phyloP scores from a whole-genome alignment of 2,113 vertebrate species.

The Eclectus roratus region DNA sequence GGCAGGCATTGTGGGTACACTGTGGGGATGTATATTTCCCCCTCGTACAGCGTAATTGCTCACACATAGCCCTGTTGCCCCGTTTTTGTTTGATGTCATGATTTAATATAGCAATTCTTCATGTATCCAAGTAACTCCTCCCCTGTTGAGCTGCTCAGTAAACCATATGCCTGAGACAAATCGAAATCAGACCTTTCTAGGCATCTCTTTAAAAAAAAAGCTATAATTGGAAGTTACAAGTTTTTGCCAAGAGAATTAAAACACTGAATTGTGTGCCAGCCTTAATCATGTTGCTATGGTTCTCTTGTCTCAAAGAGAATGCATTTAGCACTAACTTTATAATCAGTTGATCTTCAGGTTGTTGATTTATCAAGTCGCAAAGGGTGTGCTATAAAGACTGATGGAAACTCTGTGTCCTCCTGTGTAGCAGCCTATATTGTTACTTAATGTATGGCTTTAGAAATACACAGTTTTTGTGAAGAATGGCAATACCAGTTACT shows the following conservation, averaged over 20 bases:
- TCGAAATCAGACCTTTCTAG: slow-evolving; percentile 25
- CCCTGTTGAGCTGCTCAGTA: slow-evolving; percentile 9
- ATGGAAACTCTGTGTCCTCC: neutral
- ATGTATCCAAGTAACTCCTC: slow-evolving; percentile 16
- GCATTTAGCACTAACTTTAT: slow-evolving; percentile 22
- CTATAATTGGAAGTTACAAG: slow-evolving; percentile 35
- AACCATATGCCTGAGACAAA: slow-evolving; percentile 36
- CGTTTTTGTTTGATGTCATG: neutral
- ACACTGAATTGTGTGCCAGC: slow-evolving; percentile 24
- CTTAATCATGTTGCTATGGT: slow-evolving; percentile 51
- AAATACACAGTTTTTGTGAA: neutral
- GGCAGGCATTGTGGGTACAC: neutral
- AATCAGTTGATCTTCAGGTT: neutral
- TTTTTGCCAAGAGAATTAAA: slow-evolving; percentile 56
- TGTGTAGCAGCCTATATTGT: neutral
- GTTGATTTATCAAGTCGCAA: neutral
- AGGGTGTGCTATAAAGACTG: neutral
- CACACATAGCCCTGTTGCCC: neutral
- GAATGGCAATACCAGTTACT: neutral
- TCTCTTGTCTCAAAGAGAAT: slow-evolving; percentile 40
- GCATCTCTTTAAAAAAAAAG: neutral
- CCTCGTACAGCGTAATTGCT: neutral
- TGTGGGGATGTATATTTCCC: neutral
- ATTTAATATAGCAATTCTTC: slow-evolving; percentile 18
- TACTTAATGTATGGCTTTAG: neutral